Percentiles rank a stretch among this genome's conserved stretches.
phyloP scores from a whole-genome alignment of 2,113 vertebrate species.

The Oophaga pumilio region DNA sequence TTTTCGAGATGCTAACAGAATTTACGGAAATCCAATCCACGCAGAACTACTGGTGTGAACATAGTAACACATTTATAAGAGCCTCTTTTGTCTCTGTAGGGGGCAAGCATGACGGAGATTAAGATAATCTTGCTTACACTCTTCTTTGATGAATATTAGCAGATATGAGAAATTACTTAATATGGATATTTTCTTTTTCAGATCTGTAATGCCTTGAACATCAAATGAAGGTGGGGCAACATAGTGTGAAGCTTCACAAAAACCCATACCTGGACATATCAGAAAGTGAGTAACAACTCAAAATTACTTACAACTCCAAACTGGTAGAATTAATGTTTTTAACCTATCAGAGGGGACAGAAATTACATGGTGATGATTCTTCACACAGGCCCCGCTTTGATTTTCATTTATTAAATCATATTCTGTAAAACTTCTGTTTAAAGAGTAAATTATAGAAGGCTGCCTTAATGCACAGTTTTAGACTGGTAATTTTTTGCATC shows the following conservation, averaged over 20 bases:
- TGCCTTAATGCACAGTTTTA: too few relatives aligned
- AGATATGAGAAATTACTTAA: background rate
- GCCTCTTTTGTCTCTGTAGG: background rate
- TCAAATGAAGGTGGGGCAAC: background rate
- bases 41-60: background rate
- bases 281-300: background rate
- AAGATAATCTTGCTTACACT: background rate
- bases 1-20: background rate
- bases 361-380: too few relatives aligned
- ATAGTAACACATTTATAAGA: background rate
- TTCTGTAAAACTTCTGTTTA: too few relatives aligned
- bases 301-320: background rate
- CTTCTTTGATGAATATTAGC: background rate
- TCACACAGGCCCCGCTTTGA: too few relatives aligned
- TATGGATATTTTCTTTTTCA: background rate
- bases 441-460: too few relatives aligned
- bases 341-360: too few relatives aligned
- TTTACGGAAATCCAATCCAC: background rate
- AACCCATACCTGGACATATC: background rate
- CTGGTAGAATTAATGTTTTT: too few relatives aligned
- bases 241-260: background rate
- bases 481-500: too few relatives aligned
- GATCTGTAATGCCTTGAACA: conserved; percentile 41
- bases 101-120: background rate
- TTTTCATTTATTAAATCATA: too few relatives aligned